Conservation (phyloP, 1,140 invertebrate genomes). For the Dreissena rostriformis region DNA sequence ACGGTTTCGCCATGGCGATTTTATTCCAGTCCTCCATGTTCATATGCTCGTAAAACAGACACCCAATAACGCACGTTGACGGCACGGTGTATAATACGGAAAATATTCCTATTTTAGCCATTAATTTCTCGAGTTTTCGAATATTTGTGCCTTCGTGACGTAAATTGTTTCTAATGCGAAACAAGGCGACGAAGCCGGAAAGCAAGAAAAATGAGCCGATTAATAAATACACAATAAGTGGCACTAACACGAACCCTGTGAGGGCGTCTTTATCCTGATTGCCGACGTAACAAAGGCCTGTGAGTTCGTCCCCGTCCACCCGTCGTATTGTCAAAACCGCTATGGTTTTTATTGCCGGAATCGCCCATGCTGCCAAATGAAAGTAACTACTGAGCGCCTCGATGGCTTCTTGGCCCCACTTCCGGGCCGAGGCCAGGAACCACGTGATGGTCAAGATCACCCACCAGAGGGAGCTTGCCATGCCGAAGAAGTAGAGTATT, state of each 20-base stretch:
- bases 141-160: slow-evolving; percentile 84
- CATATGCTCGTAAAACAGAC: slow-evolving; percentile 93
- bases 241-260: slow-evolving; percentile 93
- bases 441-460: slow-evolving; percentile 97
- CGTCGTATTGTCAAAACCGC: slow-evolving; percentile 96
- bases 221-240: slow-evolving; percentile 95
- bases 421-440: slow-evolving; percentile 98
- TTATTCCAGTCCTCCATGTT: slow-evolving; percentile 74
- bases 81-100: slow-evolving; percentile 97
- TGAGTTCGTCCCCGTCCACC: slow-evolving; percentile 98
- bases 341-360: slow-evolving; percentile 95
- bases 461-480: slow-evolving; percentile 99
- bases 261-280: slow-evolving; percentile 94
- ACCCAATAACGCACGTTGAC: slow-evolving; percentile 94
- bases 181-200: slow-evolving; percentile 96
- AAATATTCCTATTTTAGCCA: slow-evolving; percentile 98
- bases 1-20: slow-evolving; percentile 64
- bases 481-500: slow-evolving; percentile 97
- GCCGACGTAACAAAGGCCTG: slow-evolving; percentile 98
- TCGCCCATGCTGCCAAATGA: slow-evolving; percentile 97
- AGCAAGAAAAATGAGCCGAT: slow-evolving; percentile 96
- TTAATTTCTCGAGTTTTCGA: slow-evolving; percentile 78
- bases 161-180: slow-evolving; percentile 96
- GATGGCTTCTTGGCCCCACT: slow-evolving; percentile 99
- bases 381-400: slow-evolving; percentile 98